A percentile compares a stretch with the other conserved stretches of the same genome.
Conservation (phyloP, 2,113 vertebrate species). For the Sinocyclocheilus rhinocerous region DNA sequence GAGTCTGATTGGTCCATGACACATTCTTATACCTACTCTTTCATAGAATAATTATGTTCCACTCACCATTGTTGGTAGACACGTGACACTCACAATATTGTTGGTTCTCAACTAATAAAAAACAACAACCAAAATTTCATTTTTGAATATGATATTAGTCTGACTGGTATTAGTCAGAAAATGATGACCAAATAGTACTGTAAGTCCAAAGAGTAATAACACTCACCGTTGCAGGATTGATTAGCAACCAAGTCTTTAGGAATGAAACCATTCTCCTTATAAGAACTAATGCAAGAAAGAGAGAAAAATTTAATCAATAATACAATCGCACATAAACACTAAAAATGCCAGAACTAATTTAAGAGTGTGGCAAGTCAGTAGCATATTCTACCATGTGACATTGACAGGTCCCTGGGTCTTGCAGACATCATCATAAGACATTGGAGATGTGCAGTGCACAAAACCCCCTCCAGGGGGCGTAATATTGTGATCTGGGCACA, state of each 20-base stretch:
- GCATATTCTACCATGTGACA: constrained; percentile 65
- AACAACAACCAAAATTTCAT: background rate
- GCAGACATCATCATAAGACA: constrained; percentile 60
- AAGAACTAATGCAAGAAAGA: constrained; percentile 33
- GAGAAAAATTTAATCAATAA: background rate
- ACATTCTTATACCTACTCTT: constrained; percentile 27
- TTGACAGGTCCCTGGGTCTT: background rate
- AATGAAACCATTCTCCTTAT: constrained; percentile 2
- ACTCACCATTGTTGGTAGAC: background rate
- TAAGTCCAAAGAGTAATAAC: background rate
- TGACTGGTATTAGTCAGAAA: constrained; percentile 6
- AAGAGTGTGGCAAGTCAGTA: background rate
- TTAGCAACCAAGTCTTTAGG: background rate
- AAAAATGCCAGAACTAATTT: background rate
- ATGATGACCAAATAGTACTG: background rate
- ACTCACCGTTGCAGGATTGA: constrained; percentile 43
- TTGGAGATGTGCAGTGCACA: constrained; percentile 62
- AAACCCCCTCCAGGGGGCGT: constrained; percentile 56
- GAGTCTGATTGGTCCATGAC: background rate
- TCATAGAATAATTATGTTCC: background rate
- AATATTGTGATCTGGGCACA: constrained; percentile 49
- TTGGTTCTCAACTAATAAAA: constrained; percentile 1
- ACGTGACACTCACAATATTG: constrained; percentile 9
- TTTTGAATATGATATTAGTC: background rate
- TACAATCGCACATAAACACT: background rate